Conservation (phyloP, 2,113 vertebrate genomes). For the Opisthocomus hoazin region DNA sequence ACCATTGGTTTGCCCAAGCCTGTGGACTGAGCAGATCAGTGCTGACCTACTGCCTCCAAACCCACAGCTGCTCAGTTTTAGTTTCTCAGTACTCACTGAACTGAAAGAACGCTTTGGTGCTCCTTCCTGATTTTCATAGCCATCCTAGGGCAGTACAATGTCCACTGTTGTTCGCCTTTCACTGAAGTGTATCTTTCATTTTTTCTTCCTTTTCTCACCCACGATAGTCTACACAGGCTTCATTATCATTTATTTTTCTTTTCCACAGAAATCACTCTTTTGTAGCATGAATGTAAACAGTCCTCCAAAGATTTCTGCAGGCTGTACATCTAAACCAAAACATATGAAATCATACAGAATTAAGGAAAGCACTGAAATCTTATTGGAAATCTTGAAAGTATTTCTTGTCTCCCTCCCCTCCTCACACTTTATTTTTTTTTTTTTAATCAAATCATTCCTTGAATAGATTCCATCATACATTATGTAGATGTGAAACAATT, state of each 20-base stretch:
- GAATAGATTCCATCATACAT: not conserved
- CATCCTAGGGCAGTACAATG: not conserved
- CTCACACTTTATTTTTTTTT: not conserved
- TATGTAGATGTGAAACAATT: not conserved
- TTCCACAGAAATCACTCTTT: not conserved
- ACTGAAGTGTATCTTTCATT: not conserved
- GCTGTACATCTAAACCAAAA: not conserved
- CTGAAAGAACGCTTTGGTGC: not conserved
- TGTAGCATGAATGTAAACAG: not conserved
- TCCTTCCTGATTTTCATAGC: slow-evolving; percentile 8
- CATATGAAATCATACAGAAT: not conserved
- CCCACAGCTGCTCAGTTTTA: not conserved
- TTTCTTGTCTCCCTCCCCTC: not conserved
- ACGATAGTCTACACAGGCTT: not conserved
- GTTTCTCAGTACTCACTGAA: not conserved
- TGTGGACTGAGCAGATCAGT: not conserved
- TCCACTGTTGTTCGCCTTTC: not conserved
- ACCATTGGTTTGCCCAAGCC: not conserved
- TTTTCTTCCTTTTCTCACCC: not conserved
- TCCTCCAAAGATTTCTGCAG: not conserved
- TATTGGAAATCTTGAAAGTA: not conserved
- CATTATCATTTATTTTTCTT: not conserved
- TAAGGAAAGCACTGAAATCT: not conserved
- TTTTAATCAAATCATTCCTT: not conserved
- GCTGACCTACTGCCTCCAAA: not conserved